Evolutionary conservation across 1,140 invertebrate genomes (phyloP), one percentile per base, ranked within the genome.

Genomic region (Apolygus lucorum): DNA sequence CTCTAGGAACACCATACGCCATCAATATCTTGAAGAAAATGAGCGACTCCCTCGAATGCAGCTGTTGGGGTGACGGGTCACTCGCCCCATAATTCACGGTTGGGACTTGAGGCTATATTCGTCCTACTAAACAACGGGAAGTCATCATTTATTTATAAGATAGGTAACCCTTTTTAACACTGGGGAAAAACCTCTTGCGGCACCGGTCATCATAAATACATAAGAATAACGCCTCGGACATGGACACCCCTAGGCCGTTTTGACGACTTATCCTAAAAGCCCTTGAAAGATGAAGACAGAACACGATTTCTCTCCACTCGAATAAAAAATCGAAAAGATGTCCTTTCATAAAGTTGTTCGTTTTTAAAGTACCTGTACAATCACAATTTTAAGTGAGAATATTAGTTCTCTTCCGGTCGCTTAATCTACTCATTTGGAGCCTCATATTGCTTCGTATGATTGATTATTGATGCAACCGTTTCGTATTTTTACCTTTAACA

Each of bases 51-150:
- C 13, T 59, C 13, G 11, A 4, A 13, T 59, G 13, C 54, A 59
- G 22, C 54, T 59, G n/a, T n/a, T 49, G 54, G 22, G 54, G 54
- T 59, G 54, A 59, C 22, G 54, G 54, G 54, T 59, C 54, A 59
- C 54, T 59, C 54, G 54, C 54, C 22, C 22, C 54, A 24, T 59
- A 17, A 59, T 22, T 59, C 54, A 42, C 34, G 34, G 4, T 42
- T 4, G 34, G 17, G 34, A 17, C 34, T 42, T 42, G 34, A 17
- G 34, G 34, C 34, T 42, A 42, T 42, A 42, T 42, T 42, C 34
- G 34, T 42, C 34, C 34, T 17, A 42, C 34, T 42, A 42, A 42
- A 42, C 34, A 42, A 42, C 34, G 34, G 34, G 34, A 42, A 42
- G 34, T 42, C 34, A 42, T 42, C 34, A 42, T 42, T 42, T 42